Evolutionary conservation across 2,113 vertebrate species (phyloP).

Genomic region (Gavia stellata): DNA sequence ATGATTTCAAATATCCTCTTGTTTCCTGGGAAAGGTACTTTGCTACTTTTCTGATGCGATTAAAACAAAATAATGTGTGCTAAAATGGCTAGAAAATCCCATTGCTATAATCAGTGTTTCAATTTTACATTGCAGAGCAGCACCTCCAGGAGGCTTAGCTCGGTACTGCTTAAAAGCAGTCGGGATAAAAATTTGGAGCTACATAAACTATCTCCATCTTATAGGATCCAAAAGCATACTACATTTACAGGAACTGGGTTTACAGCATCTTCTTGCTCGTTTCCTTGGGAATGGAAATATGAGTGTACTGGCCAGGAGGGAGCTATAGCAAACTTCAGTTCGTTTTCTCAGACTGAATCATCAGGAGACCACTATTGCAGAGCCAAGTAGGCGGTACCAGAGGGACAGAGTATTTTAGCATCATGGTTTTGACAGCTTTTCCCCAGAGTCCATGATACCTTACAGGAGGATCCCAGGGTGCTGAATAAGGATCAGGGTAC

Average conservation of each 20-base stretch:
- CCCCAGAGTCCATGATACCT: background rate
- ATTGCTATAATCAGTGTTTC: background rate
- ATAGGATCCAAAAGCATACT: background rate
- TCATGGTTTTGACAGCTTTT: background rate
- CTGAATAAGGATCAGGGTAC: background rate
- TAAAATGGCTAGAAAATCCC: background rate
- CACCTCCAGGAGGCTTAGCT: background rate
- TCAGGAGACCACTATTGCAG: background rate
- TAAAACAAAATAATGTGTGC: background rate
- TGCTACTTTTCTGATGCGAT: background rate
- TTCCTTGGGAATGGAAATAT: background rate
- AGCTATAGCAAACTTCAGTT: background rate
- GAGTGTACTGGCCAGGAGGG: background rate
- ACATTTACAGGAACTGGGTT: background rate
- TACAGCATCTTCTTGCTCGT: background rate
- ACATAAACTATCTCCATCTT: background rate
- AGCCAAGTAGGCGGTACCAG: background rate
- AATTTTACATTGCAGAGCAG: background rate
- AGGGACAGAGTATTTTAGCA: background rate
- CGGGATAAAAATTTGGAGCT: background rate
- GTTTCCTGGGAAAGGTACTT: background rate
- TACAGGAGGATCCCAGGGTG: background rate
- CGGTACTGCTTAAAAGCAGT: background rate
- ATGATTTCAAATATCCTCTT: background rate
- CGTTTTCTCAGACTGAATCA: background rate